These are phyloP conservation scores for Hystrix cristata DNA, from an alignment of 2,113 vertebrate genomes.

Conservation along the genomic window DNA sequence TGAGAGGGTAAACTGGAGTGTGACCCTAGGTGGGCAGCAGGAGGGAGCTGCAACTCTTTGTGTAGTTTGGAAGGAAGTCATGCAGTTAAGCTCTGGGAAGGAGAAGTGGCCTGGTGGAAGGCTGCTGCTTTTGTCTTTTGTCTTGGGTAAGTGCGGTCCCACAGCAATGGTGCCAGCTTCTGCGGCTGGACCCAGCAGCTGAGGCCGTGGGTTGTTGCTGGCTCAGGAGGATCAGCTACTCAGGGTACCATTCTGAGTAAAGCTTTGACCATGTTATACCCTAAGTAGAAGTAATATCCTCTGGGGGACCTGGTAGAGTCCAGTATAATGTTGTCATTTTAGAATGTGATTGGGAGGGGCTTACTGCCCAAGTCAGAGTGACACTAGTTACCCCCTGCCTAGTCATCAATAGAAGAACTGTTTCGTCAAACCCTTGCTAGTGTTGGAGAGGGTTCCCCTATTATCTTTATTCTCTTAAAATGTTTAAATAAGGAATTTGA, in stretches of 20 bases:
- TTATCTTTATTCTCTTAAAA: background rate
- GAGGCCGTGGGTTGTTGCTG: background rate
- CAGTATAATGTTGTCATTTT: background rate
- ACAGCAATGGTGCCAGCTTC: background rate
- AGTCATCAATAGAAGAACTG: background rate
- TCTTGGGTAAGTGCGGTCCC: background rate
- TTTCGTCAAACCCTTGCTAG: background rate
- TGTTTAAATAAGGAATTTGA: conserved; percentile 29
- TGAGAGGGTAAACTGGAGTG: background rate
- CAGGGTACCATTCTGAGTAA: background rate
- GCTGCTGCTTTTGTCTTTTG: background rate
- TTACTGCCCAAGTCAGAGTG: background rate
- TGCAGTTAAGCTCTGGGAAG: background rate
- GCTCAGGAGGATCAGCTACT: background rate
- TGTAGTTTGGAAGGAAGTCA: background rate
- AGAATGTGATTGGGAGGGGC: background rate
- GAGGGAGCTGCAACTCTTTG: background rate
- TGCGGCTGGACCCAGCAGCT: background rate
- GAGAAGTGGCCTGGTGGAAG: background rate
- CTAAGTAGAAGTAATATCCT: background rate
- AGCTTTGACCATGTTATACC: background rate
- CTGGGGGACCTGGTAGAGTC: background rate
- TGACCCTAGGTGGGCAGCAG: background rate
- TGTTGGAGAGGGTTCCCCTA: background rate
- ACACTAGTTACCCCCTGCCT: background rate